Conservation (phyloP, 2,113 vertebrate species). For the Dryoscopus gambensis region DNA sequence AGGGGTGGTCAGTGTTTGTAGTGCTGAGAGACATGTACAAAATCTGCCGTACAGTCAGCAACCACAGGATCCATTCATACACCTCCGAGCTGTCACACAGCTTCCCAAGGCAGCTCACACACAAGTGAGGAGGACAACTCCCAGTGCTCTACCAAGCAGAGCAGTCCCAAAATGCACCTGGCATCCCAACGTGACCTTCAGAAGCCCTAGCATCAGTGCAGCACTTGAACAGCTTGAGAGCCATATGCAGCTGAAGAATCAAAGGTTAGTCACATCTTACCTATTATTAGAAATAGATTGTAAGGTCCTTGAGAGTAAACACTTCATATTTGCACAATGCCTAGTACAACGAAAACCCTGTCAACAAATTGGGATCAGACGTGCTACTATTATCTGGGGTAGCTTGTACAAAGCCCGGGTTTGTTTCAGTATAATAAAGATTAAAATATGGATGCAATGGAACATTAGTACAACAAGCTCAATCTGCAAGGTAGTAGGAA, state of each 20-base stretch:
- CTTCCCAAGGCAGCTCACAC: background rate
- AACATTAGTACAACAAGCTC: background rate
- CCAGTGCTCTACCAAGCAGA: background rate
- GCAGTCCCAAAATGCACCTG: background rate
- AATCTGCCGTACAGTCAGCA: background rate
- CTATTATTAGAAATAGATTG: background rate
- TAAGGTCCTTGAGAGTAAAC: background rate
- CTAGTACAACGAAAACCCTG: background rate
- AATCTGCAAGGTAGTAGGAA: background rate
- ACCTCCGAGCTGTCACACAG: background rate
- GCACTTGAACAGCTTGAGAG: slow-evolving; percentile 5
- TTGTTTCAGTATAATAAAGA: background rate
- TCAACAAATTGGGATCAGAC: accelerated
- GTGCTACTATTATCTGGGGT: background rate
- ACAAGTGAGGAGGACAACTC: accelerated
- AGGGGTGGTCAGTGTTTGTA: background rate
- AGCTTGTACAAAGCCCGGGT: background rate
- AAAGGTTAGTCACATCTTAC: slow-evolving; percentile 6
- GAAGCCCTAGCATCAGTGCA: background rate
- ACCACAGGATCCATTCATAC: background rate
- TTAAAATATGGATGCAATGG: background rate
- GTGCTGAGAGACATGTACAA: background rate
- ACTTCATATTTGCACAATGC: background rate
- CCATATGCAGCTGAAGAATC: slow-evolving; percentile 16
- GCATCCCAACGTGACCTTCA: background rate